Evolutionary conservation across 2,113 vertebrate genomes (phyloP).

Genomic region (Seriola rivoliana): DNA sequence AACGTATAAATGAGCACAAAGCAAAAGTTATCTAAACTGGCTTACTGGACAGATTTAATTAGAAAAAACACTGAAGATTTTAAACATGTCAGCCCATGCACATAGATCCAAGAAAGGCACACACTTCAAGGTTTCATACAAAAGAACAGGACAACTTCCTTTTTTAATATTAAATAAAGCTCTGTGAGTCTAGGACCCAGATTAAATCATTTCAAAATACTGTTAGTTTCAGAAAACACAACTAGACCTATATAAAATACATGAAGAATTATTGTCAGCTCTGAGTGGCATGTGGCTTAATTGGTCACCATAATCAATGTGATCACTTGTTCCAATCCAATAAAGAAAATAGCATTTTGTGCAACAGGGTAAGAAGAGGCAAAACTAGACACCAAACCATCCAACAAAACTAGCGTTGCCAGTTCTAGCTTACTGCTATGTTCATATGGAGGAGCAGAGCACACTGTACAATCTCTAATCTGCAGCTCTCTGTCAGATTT

Average conservation of each 20-base stretch:
- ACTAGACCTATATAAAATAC: background rate
- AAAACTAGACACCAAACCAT: background rate
- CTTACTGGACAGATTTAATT: background rate
- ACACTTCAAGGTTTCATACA: background rate
- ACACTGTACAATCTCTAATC: background rate
- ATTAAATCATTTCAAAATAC: background rate
- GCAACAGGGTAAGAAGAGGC: background rate
- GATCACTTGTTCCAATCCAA: constrained; percentile 6
- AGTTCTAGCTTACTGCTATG: background rate
- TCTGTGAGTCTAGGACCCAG: too few species aligned
- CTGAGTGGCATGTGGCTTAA: background rate
- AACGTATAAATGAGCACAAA: background rate
- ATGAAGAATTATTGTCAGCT: background rate
- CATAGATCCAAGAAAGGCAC: too few species aligned
- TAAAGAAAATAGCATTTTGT: constrained; percentile 4
- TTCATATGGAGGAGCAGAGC: background rate
- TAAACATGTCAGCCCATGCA: too few species aligned
- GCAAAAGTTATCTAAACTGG: background rate
- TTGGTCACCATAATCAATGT: background rate
- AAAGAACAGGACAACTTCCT: background rate
- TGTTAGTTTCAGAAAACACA: background rate
- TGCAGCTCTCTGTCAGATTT: constrained; percentile 8
- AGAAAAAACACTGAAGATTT: background rate
- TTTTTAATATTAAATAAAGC: constrained; percentile 10
- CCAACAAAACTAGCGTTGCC: constrained; percentile 15